Conservation (phyloP, 92 coral and sea anemone species). For the Parazoanthus darwini region DNA sequence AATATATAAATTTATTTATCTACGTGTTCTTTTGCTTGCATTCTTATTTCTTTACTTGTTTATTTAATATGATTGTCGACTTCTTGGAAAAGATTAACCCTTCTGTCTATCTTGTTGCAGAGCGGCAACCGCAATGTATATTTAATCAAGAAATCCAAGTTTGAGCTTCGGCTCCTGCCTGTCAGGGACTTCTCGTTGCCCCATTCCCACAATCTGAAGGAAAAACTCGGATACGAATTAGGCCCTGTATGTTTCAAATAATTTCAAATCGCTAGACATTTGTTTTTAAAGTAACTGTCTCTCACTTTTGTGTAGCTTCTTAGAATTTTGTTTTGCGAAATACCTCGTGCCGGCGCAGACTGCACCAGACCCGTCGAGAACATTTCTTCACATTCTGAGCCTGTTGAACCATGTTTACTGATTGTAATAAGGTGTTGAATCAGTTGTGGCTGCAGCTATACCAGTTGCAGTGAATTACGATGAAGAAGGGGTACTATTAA, state of each 20-base stretch:
- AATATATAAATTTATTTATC: no score
- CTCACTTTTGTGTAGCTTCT: slow-evolving; percentile 1
- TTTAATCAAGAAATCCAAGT: slow-evolving; percentile 52
- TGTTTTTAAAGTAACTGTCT: slow-evolving; percentile 19
- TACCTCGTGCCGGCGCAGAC: slow-evolving; percentile 3
- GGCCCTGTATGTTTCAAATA: slow-evolving; percentile 85
- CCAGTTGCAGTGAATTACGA: slow-evolving; percentile 7
- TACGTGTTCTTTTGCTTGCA: no score
- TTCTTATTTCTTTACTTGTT: no score
- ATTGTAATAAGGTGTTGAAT: slow-evolving; percentile 29
- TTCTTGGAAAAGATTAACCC: not conserved
- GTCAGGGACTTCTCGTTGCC: slow-evolving; percentile 67
- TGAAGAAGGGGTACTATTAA: slow-evolving; percentile 13
- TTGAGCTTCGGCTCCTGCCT: slow-evolving; percentile 65
- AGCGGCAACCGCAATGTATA: slow-evolving; percentile 67
- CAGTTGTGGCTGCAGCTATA: slow-evolving; percentile 19
- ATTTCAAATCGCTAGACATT: slow-evolving; percentile 1
- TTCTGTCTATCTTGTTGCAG: slow-evolving; percentile 37
- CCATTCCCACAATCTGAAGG: slow-evolving; percentile 49
- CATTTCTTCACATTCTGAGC: not conserved
- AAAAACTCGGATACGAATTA: slow-evolving; percentile 67
- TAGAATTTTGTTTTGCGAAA: slow-evolving; percentile 20
- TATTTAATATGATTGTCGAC: not conserved
- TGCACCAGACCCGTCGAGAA: not conserved
- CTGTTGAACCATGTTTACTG: slow-evolving; percentile 12